Percentiles rank a stretch among this genome's conserved stretches.
phyloP scores from a whole-genome alignment of 2,888 invertebrate species.

The Cantharis lateralis region DNA sequence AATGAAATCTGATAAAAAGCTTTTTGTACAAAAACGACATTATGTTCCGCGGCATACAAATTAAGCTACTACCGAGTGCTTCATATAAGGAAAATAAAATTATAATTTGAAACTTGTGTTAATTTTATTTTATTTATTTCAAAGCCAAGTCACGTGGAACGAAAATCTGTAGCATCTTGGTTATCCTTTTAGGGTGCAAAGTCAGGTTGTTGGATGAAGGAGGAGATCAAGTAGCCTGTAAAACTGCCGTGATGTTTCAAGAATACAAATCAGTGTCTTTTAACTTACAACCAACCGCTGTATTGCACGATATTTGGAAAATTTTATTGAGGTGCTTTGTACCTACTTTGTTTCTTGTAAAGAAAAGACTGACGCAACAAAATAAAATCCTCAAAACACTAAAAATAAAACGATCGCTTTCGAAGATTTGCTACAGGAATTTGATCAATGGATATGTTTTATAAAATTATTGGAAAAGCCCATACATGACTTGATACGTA shows the following conservation, averaged over 20 bases:
- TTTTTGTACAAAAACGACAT: background rate
- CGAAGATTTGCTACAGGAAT: background rate
- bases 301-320: constrained; percentile 45
- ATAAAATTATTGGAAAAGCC: constrained; percentile 4
- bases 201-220: constrained; percentile 26
- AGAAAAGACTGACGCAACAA: constrained; percentile 29
- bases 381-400: constrained; percentile 15
- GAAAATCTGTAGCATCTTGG: constrained; percentile 21
- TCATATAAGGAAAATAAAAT: background rate
- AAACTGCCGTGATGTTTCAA: constrained; percentile 46
- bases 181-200: constrained; percentile 31
- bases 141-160: constrained; percentile 32
- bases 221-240: constrained; percentile 49
- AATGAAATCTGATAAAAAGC: background rate
- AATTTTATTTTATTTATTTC: constrained; percentile 11
- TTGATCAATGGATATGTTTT: constrained; percentile 14
- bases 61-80: background rate
- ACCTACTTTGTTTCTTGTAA: constrained; percentile 46
- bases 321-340: constrained; percentile 48
- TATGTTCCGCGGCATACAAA: background rate
- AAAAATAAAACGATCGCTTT: constrained; percentile 5
- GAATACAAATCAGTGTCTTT: constrained; percentile 51
- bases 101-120: constrained; percentile 3
- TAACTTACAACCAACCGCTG: constrained; percentile 43
- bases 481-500: background rate